Evolutionary conservation across 2,888 invertebrate species (phyloP), one percentile per base, ranked within the genome.

Genomic region (Blomia tropicalis): DNA sequence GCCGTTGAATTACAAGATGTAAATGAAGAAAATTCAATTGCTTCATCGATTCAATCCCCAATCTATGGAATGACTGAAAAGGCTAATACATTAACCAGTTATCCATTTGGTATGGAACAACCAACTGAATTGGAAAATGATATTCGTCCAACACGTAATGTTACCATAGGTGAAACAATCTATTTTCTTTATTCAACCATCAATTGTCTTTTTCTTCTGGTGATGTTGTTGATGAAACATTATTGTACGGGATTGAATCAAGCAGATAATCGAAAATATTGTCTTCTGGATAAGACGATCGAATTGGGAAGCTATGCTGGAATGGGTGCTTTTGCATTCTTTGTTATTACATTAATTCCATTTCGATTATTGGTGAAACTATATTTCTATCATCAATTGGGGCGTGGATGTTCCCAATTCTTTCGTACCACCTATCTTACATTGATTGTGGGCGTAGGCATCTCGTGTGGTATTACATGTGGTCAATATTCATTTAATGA

Each of bases 101-200:
- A 27, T 56, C 56, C 56, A 2, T 56, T 56, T 56, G 56, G 56
- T 22, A 27, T 27, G 2, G 56, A 56, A 25, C 11, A 56, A 25
- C 14, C 14, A 11, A 56, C 56, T 17, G 32, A 19, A 19, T 14
- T 56, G 2, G 56, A 56, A 36, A 30, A 56, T 1, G 56, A 56
- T 30, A 56, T 56, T 14, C 29, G 31, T 2, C 56, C 56, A 2
- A 56, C 56, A 19, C 25, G 56, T n/a, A 56, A 56, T 36, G 56
- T 56, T 11, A 56, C 56, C 27, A 14, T 23, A 19, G 11, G 11
- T 2, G 56, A 56, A 23, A 36, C 56, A 11, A 14, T 14, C 29
- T 56, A 30, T 25, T 36, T 56, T 4, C 25, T 56, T 3, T 56
- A 30, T 25, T 14, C 56, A n/a, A 14, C 31, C 4, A 14, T 56